Conservation (phyloP, 2,888 invertebrate genomes). For the Linyphia triangularis region DNA sequence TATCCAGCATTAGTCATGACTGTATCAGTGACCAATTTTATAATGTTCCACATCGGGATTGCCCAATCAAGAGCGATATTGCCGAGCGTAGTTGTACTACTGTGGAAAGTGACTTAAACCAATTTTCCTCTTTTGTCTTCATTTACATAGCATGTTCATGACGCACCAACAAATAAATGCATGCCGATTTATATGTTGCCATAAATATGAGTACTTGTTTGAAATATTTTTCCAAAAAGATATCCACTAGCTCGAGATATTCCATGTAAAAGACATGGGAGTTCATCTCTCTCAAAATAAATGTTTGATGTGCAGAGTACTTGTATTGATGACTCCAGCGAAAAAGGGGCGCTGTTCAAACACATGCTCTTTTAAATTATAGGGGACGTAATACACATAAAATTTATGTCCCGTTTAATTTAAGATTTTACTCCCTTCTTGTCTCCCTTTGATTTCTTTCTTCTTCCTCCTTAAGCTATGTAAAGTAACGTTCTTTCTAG, state of each 20-base stretch:
- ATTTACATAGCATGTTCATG: no score
- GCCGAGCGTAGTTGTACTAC: no score
- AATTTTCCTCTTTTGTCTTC: no score
- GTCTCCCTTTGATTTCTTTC: background rate
- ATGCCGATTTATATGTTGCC: no score
- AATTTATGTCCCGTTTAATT: constrained; percentile 35
- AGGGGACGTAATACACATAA: constrained; percentile 8
- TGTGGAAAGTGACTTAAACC: no score
- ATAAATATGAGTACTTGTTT: no score
- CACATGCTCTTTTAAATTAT: constrained; percentile 6
- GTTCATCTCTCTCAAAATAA: background rate
- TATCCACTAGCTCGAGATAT: background rate
- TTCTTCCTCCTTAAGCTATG: constrained; percentile 34
- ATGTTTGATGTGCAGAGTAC: background rate
- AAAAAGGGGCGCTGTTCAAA: background rate
- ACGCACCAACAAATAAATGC: no score
- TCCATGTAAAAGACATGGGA: background rate
- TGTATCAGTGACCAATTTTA: no score
- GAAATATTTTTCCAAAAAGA: background rate
- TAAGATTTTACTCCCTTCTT: constrained; percentile 31
- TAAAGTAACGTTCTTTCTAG: constrained; percentile 47
- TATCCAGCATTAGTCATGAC: no score
- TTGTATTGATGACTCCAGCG: background rate
- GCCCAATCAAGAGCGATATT: no score
- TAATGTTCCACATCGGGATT: no score